Percentiles rank a stretch among this genome's conserved stretches.
phyloP scores from a whole-genome alignment of 2,797 vertebrate species.

The Amphiprion clarkii region DNA sequence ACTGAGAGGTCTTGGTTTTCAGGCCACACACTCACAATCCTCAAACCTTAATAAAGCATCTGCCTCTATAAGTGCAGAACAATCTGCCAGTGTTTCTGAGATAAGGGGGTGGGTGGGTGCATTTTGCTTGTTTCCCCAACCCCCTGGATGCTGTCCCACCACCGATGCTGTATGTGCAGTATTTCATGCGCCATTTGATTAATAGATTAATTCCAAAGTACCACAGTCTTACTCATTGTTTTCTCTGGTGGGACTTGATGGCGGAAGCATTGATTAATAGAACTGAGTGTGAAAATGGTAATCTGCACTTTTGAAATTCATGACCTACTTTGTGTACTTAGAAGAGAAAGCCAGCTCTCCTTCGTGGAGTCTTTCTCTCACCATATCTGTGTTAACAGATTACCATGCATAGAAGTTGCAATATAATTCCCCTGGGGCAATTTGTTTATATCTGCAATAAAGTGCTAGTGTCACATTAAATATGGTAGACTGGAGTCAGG shows the following conservation, averaged over 20 bases:
- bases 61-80: not conserved
- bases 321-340: slow-evolving; percentile 85
- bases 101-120: not conserved
- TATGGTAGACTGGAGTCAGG: slow-evolving; percentile 53
- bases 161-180: slow-evolving; percentile 59
- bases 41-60: slow-evolving; percentile 16
- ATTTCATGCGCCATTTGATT: slow-evolving; percentile 80
- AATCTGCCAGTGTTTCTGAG: slow-evolving; percentile 18
- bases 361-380: slow-evolving; percentile 49
- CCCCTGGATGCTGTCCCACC: slow-evolving; percentile 29
- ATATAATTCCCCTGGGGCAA: slow-evolving; percentile 66
- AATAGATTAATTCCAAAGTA: slow-evolving; percentile 84
- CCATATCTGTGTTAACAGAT: slow-evolving; percentile 67
- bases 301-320: slow-evolving; percentile 82
- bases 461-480: slow-evolving; percentile 72
- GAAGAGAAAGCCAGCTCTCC: slow-evolving; percentile 40
- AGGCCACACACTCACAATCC: not conserved
- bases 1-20: too few species aligned
- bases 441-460: slow-evolving; percentile 78
- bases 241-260: slow-evolving; percentile 79
- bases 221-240: slow-evolving; percentile 81
- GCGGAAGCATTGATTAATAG: slow-evolving; percentile 82
- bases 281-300: slow-evolving; percentile 76
- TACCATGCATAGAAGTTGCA: slow-evolving; percentile 52
- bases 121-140: slow-evolving; percentile 38